Conservation (phyloP, 2,113 vertebrate genomes). For the Heterochromis multidens region DNA sequence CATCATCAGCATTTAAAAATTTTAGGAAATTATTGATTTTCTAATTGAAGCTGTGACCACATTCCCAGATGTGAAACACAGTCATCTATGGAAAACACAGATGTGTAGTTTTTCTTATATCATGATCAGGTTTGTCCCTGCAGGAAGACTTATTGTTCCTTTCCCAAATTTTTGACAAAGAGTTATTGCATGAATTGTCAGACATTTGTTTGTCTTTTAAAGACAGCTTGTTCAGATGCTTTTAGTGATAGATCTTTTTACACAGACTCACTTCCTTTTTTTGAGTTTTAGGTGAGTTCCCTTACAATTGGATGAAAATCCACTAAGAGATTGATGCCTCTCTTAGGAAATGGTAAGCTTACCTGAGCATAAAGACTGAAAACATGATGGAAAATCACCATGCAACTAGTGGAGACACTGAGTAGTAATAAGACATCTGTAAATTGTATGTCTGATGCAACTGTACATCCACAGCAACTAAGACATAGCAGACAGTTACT, state of each 20-base stretch:
- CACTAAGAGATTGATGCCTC: too few relatives aligned
- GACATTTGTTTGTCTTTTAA: too few relatives aligned
- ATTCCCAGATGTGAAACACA: background rate
- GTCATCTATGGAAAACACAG: background rate
- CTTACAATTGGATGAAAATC: background rate
- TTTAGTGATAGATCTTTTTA: background rate
- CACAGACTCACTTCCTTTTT: background rate
- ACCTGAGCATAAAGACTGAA: background rate
- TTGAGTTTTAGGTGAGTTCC: background rate
- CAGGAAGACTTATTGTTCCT: background rate
- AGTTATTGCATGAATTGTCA: background rate
- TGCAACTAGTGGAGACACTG: background rate
- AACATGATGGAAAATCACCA: background rate
- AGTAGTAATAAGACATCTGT: background rate
- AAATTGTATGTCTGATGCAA: background rate
- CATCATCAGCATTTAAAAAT: background rate
- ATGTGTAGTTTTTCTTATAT: background rate
- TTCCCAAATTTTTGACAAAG: too few relatives aligned
- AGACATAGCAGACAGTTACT: background rate
- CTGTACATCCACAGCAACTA: background rate
- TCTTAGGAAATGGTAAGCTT: background rate
- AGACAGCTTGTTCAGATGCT: background rate
- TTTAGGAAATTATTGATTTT: background rate
- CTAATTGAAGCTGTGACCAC: background rate
- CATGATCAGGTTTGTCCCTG: background rate